Evolutionary conservation across 2,888 invertebrate genomes (phyloP).

Genomic region (Scelioninae gen. 1): DNA sequence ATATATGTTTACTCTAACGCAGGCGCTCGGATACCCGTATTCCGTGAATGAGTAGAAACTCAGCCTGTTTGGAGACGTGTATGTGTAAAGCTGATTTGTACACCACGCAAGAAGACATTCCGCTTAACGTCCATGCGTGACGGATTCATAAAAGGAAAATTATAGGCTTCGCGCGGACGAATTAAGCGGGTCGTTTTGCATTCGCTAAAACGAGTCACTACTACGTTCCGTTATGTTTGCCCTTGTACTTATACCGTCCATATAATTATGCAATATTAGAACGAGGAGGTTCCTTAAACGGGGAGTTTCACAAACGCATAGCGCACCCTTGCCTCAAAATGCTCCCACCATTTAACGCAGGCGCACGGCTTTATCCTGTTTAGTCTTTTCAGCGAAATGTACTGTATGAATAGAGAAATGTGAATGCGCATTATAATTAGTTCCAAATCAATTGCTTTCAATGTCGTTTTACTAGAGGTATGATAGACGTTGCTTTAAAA

Average conservation of each 20-base stretch:
- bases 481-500: slow-evolving; percentile 45
- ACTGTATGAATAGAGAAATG: slow-evolving; percentile 54
- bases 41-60: slow-evolving; percentile 66
- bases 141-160: slow-evolving; percentile 76
- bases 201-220: slow-evolving; percentile 69
- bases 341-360: slow-evolving; percentile 51
- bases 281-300: slow-evolving; percentile 68
- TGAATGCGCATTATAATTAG: slow-evolving; percentile 67
- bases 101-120: slow-evolving; percentile 69
- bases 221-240: slow-evolving; percentile 73
- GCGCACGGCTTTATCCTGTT: slow-evolving; percentile 65
- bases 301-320: slow-evolving; percentile 48
- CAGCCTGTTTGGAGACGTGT: slow-evolving; percentile 64
- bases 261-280: slow-evolving; percentile 79
- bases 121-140: slow-evolving; percentile 74
- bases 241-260: slow-evolving; percentile 78
- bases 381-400: slow-evolving; percentile 61
- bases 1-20: slow-evolving; percentile 21
- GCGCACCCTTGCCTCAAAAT: slow-evolving; percentile 51
- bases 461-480: slow-evolving; percentile 33
- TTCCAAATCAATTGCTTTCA: slow-evolving; percentile 67
- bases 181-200: slow-evolving; percentile 70
- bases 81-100: slow-evolving; percentile 66
- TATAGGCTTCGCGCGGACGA: slow-evolving; percentile 72
- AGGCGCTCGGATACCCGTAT: slow-evolving; percentile 28